A percentile compares a stretch with the other conserved stretches of the same genome.
Evolutionary conservation across 2,888 invertebrate genomes (phyloP).

Genomic region (Agonum fuliginosum): DNA sequence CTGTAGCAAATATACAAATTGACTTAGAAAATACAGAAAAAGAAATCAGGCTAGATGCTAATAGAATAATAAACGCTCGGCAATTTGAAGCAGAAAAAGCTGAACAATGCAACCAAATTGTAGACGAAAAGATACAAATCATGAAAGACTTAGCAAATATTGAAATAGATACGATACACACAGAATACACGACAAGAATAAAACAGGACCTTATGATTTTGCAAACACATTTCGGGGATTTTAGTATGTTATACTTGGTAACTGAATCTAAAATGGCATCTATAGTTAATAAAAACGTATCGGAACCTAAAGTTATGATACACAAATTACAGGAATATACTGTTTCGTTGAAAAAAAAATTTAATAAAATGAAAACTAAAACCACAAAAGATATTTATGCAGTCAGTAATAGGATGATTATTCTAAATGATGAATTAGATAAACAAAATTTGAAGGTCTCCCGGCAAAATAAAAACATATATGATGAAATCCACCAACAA

Average conservation of each 20-base stretch:
- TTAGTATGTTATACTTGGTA: too few species aligned
- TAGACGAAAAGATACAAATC: too few species aligned
- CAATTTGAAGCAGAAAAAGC: not conserved
- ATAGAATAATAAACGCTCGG: not conserved
- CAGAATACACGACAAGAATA: too few species aligned
- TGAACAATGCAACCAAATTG: too few species aligned
- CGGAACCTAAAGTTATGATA: not conserved
- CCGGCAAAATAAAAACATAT: not conserved
- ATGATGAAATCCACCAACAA: too few species aligned
- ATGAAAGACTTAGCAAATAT: too few species aligned
- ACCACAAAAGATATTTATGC: not conserved
- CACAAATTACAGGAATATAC: not conserved
- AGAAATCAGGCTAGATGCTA: not conserved
- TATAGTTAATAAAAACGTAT: not conserved
- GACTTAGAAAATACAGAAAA: not conserved
- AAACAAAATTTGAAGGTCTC: not conserved
- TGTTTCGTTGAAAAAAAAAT: not conserved
- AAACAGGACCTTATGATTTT: too few species aligned
- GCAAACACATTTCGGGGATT: too few species aligned
- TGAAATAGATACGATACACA: too few species aligned
- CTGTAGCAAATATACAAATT: not conserved
- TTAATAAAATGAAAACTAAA: not conserved
- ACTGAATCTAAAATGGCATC: too few species aligned
- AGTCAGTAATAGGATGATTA: not conserved
- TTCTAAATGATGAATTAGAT: not conserved